A percentile compares a stretch with the other conserved stretches of the same genome.
Conservation (phyloP, 2,113 vertebrate species). For the Anarhynchus alexandrinus region DNA sequence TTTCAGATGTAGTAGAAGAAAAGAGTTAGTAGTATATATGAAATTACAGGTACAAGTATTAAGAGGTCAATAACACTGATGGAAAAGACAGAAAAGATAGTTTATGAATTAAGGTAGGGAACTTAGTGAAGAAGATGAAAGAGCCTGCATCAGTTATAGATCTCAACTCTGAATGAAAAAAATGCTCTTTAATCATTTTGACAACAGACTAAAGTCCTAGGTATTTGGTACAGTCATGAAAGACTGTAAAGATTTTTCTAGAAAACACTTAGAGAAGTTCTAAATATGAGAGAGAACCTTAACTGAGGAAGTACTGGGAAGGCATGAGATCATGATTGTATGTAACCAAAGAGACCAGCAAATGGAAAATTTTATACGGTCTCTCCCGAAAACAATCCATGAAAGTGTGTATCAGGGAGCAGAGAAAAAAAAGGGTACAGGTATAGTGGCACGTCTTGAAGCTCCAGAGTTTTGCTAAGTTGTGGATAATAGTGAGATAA, state of each 20-base stretch:
- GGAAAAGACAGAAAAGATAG: not conserved
- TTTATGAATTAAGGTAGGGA: not conserved
- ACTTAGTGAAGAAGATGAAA: not conserved
- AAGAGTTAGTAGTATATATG: not conserved
- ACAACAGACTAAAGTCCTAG: not conserved
- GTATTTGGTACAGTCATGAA: not conserved
- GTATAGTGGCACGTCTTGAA: not conserved
- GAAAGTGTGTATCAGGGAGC: rapidly evolving
- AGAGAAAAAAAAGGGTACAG: not conserved
- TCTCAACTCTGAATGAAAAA: not conserved
- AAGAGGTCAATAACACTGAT: not conserved
- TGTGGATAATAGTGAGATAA: not conserved
- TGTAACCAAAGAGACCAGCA: not conserved
- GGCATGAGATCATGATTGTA: not conserved
- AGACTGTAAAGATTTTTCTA: not conserved
- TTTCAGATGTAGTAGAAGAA: not conserved
- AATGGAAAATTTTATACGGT: not conserved
- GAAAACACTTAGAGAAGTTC: not conserved
- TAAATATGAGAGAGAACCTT: not conserved
- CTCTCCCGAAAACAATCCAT: not conserved
- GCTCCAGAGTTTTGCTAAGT: not conserved
- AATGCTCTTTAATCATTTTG: not conserved
- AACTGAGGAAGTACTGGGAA: not conserved
- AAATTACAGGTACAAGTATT: not conserved
- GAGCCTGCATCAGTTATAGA: not conserved